Percentiles rank a stretch among this genome's conserved stretches.
Evolutionary conservation across 2,113 vertebrate genomes (phyloP).

Genomic region (Channa argus): DNA sequence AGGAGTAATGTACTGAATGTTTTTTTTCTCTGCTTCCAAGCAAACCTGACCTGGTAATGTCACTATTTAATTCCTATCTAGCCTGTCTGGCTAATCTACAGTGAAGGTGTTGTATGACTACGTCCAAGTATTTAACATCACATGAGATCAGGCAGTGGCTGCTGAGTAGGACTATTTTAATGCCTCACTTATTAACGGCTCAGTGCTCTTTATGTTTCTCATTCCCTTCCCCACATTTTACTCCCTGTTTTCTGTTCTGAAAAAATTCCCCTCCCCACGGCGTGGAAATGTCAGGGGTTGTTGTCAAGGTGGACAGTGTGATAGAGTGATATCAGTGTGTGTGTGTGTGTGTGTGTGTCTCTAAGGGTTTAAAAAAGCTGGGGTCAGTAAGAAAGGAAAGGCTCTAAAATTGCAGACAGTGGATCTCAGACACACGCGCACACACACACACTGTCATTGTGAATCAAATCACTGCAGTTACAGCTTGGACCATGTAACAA

Average conservation of each 20-base stretch:
- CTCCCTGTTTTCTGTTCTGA: not conserved
- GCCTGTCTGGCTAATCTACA: too few species aligned
- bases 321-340: slow-evolving; percentile 52
- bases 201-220: slow-evolving; percentile 36
- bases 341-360: slow-evolving; percentile 23
- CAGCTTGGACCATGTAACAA: slow-evolving; percentile 8
- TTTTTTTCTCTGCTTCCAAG: too few species aligned
- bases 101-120: not conserved
- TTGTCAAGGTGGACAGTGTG: slow-evolving; percentile 50
- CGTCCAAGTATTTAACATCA: slow-evolving; percentile 9
- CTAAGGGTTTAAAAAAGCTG: slow-evolving; percentile 32
- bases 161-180: slow-evolving; percentile 41
- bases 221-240: not conserved
- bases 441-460: slow-evolving; percentile 36
- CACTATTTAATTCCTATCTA: too few species aligned
- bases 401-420: slow-evolving; percentile 23
- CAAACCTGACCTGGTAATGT: not conserved
- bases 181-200: slow-evolving; percentile 33
- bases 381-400: slow-evolving; percentile 45
- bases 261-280: slow-evolving; percentile 25
- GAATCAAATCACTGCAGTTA: slow-evolving; percentile 45
- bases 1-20: not conserved
- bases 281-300: slow-evolving; percentile 68
- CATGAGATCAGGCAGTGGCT: not conserved
- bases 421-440: slow-evolving; percentile 31